Evolutionary conservation across 2,888 invertebrate species (phyloP), one percentile per base, ranked within the genome.

Genomic region (Alentia gelatinosa): DNA sequence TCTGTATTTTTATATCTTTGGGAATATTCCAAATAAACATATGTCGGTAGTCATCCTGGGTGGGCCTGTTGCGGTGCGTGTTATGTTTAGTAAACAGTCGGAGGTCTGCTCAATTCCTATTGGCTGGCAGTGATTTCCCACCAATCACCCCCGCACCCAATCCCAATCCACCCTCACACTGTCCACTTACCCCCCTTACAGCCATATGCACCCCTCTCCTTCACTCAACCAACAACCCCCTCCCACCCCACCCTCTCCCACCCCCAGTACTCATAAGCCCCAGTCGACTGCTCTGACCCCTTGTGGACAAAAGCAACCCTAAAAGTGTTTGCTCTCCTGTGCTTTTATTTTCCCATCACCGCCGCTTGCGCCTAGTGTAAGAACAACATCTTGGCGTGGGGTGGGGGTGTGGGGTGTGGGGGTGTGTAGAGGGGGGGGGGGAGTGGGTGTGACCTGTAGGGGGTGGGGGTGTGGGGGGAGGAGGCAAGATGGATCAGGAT

Each of bases 251-350:
- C 74, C 74, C 74, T 74, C 37, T 23, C 39, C 39, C 35, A 79
- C 37, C 79, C 79, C 37, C 15, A 0, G 1, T 39, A 37, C 12
- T 23, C 79, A 15, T 37, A n/a, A 35, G 39, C 79, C 79, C 79
- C 50, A 19, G 26, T 30, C 86, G 0, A 35, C 37, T 30, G 23
- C 47, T 30, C 42, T 30, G 30, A n/a, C 47, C 86, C 86, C 42
- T 19, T 30, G 47, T 86, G 86, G 26, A 86, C 63, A 89, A 89
- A 56, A 89, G 89, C 26, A 89, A 89, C 89, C 30, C 56, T 63
- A 50, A 63, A 50, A 15, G 19, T 37, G 47, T 47, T 89, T 89
- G 56, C 79, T 26, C 63, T n/a, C 23, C 33, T 26, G 35, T 33
- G 63, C 89, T 50, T 56, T 89, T 89, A 50, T 89, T 89, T 89